Evolutionary conservation across 2,888 invertebrate species (phyloP).

Genomic region (Synergus laeviventris): DNA sequence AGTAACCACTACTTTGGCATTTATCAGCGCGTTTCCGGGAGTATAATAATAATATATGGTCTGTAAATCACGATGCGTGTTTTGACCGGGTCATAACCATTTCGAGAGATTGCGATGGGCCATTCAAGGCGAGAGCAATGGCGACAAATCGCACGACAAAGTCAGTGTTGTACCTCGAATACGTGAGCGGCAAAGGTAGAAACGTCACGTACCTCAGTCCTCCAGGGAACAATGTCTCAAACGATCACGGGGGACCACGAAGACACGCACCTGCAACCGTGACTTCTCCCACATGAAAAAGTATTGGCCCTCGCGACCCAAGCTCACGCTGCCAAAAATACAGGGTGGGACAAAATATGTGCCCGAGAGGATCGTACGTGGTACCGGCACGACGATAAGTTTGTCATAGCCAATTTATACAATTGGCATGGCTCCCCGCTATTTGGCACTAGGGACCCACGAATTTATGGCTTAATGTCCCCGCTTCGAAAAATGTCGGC

Average conservation of each 20-base stretch:
- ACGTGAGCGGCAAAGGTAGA: slow-evolving; percentile 65
- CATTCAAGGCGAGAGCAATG: slow-evolving; percentile 32
- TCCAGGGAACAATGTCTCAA: slow-evolving; percentile 75
- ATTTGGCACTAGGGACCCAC: slow-evolving; percentile 73
- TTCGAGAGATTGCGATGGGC: slow-evolving; percentile 30
- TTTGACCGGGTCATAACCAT: slow-evolving; percentile 28
- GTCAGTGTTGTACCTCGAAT: slow-evolving; percentile 47
- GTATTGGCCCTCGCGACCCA: slow-evolving; percentile 62
- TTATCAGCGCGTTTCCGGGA: slow-evolving; percentile 30
- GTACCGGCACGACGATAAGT: slow-evolving; percentile 67
- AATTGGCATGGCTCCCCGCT: slow-evolving; percentile 68
- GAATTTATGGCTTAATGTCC: slow-evolving; percentile 72
- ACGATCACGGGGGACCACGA: slow-evolving; percentile 70
- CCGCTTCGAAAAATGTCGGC: slow-evolving; percentile 43
- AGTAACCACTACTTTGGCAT: slow-evolving; percentile 25
- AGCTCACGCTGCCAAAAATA: slow-evolving; percentile 55
- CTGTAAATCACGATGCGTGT: slow-evolving; percentile 40
- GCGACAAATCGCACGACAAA: slow-evolving; percentile 64
- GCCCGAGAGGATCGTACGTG: slow-evolving; percentile 58
- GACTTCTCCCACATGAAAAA: slow-evolving; percentile 53
- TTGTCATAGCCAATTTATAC: slow-evolving; percentile 76
- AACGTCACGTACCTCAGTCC: slow-evolving; percentile 70
- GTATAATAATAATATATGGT: slow-evolving; percentile 38
- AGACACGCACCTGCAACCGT: slow-evolving; percentile 60
- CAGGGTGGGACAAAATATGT: slow-evolving; percentile 54